These are phyloP conservation scores for Epistrophella euchroma DNA, from an alignment of 2,888 invertebrate species.

Conservation along the genomic window DNA sequence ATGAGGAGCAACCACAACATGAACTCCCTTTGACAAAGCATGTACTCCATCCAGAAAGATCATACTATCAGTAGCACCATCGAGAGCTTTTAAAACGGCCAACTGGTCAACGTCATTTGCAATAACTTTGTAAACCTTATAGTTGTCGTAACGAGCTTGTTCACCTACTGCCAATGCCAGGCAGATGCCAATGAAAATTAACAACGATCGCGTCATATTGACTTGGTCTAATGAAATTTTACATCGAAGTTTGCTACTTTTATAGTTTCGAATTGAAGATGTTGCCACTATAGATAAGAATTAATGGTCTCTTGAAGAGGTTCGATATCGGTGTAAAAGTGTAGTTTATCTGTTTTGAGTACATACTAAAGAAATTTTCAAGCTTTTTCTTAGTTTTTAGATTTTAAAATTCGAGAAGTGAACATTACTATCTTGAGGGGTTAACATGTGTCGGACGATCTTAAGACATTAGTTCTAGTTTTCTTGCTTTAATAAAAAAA, in stretches of 20 bases:
- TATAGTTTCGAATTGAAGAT: not conserved
- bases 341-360: not conserved
- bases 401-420: not conserved
- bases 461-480: not conserved
- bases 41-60: conserved; percentile 84
- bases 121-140: conserved; percentile 85
- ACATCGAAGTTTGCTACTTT: not conserved
- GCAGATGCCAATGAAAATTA: conserved; percentile 44
- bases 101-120: conserved; percentile 85
- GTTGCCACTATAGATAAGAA: not conserved
- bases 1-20: conserved; percentile 81
- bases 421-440: not conserved
- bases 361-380: not conserved
- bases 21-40: conserved; percentile 78
- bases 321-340: not conserved
- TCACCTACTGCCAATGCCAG: conserved; percentile 56
- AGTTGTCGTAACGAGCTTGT: conserved; percentile 84
- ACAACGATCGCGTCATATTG: conserved; percentile 51
- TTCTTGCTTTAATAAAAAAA: not conserved
- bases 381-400: not conserved
- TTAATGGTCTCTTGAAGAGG: not conserved
- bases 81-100: conserved; percentile 83
- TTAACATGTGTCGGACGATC: not conserved
- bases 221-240: not conserved
- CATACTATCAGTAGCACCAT: conserved; percentile 80